Percentiles rank a stretch among this genome's conserved stretches.
These are phyloP conservation scores for Drosophila sturtevanti DNA, from an alignment of 1,140 invertebrate species.

Conservation along the genomic window DNA sequence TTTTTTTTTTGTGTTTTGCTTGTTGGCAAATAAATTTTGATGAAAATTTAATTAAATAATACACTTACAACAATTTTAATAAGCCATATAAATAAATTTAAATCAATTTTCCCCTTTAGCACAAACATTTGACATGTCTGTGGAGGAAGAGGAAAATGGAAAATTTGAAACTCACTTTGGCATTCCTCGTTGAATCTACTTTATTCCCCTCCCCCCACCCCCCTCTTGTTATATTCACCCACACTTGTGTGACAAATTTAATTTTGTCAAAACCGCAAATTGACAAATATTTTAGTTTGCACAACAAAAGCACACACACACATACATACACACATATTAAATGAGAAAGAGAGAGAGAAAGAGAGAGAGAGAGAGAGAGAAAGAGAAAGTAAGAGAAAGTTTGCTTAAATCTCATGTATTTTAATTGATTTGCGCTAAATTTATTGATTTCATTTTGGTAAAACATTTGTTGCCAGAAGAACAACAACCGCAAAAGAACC, in stretches of 20 bases:
- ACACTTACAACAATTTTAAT: slow-evolving; percentile 69
- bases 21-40: slow-evolving; percentile 43
- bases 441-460: slow-evolving; percentile 79
- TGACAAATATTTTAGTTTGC: slow-evolving; percentile 78
- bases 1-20: background rate
- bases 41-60: slow-evolving; percentile 75
- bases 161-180: slow-evolving; percentile 43
- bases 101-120: slow-evolving; percentile 37
- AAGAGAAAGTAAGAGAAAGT: background rate
- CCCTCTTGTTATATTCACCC: no score
- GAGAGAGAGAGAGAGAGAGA: background rate
- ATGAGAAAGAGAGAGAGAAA: background rate
- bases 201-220: no score
- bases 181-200: background rate
- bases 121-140: slow-evolving; percentile 16
- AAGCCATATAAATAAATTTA: slow-evolving; percentile 74
- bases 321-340: slow-evolving; percentile 16
- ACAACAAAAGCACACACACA: slow-evolving; percentile 35
- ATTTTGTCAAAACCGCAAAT: slow-evolving; percentile 75
- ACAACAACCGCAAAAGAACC: slow-evolving; percentile 45
- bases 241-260: slow-evolving; percentile 62
- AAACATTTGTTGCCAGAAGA: slow-evolving; percentile 66
- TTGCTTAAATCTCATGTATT: slow-evolving; percentile 48
- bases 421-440: slow-evolving; percentile 79
- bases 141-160: slow-evolving; percentile 13